Conservation (phyloP, 2,797 vertebrate species). For the Ficedula albicollis region DNA sequence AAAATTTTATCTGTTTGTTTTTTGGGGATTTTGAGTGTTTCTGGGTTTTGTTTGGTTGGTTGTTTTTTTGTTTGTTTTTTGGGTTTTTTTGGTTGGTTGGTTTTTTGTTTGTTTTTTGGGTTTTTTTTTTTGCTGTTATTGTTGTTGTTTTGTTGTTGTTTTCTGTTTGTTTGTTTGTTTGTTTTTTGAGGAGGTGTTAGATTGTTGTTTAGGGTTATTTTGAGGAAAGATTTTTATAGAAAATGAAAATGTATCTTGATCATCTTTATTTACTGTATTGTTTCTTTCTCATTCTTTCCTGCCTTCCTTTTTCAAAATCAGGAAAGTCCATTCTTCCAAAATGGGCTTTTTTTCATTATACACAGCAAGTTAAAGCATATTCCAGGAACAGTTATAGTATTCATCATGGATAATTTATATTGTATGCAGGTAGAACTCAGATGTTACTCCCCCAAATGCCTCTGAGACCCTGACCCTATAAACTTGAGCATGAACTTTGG, state of each 20-base stretch:
- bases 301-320: neutral
- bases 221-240: neutral
- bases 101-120: too few species aligned
- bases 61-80: too few species aligned
- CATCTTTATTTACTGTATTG: neutral
- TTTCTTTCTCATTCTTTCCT: neutral
- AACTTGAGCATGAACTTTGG: neutral
- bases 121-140: too few species aligned
- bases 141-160: too few species aligned
- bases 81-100: too few species aligned
- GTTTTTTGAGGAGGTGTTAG: neutral
- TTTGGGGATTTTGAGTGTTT: accelerated
- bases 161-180: neutral
- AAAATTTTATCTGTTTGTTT: neutral
- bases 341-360: neutral
- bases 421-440: neutral
- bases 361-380: neutral
- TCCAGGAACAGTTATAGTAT: neutral
- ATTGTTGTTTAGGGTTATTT: neutral
- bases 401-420: neutral
- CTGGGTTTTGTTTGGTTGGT: neutral
- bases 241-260: neutral
- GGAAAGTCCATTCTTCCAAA: neutral
- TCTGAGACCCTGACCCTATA: neutral
- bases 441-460: neutral